phyloP scores from a whole-genome alignment of 2,797 vertebrate genomes.

The Euphonia xanthogaster region DNA sequence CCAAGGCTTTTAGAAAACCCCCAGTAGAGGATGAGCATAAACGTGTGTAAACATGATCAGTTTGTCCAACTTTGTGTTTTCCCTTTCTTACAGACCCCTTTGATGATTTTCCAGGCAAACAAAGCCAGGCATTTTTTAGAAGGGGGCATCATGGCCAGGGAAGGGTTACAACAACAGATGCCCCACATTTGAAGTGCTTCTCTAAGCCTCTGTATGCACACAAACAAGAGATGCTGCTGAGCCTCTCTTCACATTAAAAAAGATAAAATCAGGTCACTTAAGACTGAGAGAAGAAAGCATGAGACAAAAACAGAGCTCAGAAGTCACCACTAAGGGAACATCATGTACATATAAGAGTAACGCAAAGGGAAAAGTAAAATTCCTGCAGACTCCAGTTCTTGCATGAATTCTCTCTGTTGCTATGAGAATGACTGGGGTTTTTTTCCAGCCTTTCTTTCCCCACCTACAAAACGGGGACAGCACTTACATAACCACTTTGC shows the following conservation, averaged over 20 bases:
- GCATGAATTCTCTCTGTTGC: neutral
- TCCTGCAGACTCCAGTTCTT: neutral
- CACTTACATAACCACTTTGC: neutral
- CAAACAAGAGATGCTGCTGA: neutral
- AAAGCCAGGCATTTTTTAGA: neutral
- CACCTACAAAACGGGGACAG: neutral
- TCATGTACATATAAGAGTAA: neutral
- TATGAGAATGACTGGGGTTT: neutral
- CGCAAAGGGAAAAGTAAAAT: neutral
- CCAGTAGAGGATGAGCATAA: neutral
- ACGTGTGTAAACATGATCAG: neutral
- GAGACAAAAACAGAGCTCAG: neutral
- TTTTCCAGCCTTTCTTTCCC: neutral
- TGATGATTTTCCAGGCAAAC: neutral
- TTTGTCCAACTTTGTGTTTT: neutral
- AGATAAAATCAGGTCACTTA: conserved; percentile 62
- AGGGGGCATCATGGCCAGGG: neutral
- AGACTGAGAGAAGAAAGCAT: neutral
- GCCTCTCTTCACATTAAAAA: neutral
- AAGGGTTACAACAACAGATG: conserved; percentile 25
- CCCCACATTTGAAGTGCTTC: neutral
- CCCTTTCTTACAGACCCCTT: neutral
- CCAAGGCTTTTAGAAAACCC: neutral
- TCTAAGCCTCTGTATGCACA: neutral
- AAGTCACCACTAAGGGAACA: neutral